These are phyloP conservation scores for Cydia splendana DNA, from an alignment of 1,140 invertebrate species.

Conservation along the genomic window DNA sequence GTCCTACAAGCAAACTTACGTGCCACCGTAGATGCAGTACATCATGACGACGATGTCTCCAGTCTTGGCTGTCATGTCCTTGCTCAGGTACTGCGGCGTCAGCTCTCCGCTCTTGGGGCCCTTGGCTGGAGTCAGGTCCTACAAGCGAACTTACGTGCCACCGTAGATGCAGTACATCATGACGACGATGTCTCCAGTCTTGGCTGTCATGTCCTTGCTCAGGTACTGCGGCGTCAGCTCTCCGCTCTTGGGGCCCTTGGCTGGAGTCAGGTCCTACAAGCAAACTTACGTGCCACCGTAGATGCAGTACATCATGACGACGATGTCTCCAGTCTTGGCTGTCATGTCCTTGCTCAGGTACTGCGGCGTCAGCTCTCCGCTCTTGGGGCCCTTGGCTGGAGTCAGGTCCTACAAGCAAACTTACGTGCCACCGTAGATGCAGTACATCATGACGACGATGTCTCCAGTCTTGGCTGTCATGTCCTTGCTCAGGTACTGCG, in stretches of 20 bases:
- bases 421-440: constrained; percentile 70
- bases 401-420: constrained; percentile 44
- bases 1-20: constrained; percentile 50
- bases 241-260: constrained; percentile 26
- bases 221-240: constrained; percentile 58
- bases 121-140: too few relatives aligned
- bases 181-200: constrained; percentile 53
- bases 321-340: constrained; percentile 50
- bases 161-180: constrained; percentile 68
- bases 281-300: constrained; percentile 67
- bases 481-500: constrained; percentile 57
- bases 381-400: constrained; percentile 36
- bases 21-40: constrained; percentile 69
- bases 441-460: constrained; percentile 55
- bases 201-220: constrained; percentile 51
- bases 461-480: constrained; percentile 53
- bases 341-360: constrained; percentile 58
- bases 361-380: constrained; percentile 50
- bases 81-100: constrained; percentile 53
- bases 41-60: constrained; percentile 55
- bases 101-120: constrained; percentile 42
- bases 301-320: constrained; percentile 62
- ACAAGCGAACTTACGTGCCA: constrained; percentile 57
- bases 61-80: constrained; percentile 51
- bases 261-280: too few relatives aligned